These are phyloP conservation scores for Phrynosoma blainvillii DNA, from an alignment of 2,113 vertebrate species.

Conservation along the genomic window DNA sequence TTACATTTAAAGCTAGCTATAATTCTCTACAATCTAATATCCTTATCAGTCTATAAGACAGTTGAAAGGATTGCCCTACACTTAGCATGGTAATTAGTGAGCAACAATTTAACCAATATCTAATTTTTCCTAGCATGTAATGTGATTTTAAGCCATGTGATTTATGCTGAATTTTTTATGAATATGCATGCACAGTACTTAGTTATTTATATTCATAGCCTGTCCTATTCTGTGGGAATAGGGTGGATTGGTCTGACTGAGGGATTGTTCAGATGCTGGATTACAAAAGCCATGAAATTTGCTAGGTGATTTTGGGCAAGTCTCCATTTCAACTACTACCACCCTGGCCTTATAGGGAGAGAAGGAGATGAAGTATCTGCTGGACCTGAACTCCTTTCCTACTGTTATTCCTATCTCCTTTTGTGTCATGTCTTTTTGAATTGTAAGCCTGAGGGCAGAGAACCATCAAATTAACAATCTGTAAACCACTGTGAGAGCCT, in stretches of 20 bases:
- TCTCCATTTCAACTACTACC: no score
- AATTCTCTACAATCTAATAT: conserved; percentile 15
- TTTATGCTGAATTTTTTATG: background rate
- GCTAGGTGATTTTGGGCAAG: no score
- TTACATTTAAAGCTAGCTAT: background rate
- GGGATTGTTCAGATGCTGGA: no score
- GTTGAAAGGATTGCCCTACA: background rate
- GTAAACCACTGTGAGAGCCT: no score
- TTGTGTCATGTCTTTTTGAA: no score
- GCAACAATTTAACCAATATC: background rate
- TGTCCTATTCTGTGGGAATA: background rate
- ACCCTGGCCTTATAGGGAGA: no score
- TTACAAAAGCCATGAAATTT: no score
- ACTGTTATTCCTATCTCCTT: no score
- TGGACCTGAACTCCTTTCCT: no score
- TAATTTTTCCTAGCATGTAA: background rate
- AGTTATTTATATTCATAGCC: background rate
- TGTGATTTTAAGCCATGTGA: background rate
- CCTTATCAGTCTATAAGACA: background rate
- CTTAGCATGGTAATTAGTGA: background rate
- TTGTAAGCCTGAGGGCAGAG: no score
- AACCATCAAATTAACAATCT: no score
- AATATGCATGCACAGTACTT: background rate
- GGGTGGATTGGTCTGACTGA: background rate
- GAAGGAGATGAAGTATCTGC: no score